Conservation (phyloP, 2,113 vertebrate species). For the Salvelinus alpinus region DNA sequence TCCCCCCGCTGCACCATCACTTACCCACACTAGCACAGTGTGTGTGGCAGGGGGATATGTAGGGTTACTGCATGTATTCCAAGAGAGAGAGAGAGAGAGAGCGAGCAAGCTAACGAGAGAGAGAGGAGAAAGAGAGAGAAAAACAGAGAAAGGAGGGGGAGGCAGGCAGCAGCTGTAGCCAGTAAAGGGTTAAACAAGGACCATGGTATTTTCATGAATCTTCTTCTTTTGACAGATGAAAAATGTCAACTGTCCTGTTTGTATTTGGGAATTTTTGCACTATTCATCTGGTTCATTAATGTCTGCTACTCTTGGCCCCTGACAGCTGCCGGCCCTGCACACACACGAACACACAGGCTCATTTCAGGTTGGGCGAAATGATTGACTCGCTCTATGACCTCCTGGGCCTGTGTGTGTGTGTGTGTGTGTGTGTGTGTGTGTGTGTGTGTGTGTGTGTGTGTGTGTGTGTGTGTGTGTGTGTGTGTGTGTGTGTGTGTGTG, state of each 20-base stretch:
- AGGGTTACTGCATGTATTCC: not conserved
- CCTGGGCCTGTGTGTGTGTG: conserved; percentile 78
- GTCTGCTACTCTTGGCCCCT: conserved; percentile 95
- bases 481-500: conserved; percentile 46
- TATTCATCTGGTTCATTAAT: conserved; percentile 99
- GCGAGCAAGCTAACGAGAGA: not conserved
- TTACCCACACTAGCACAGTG: not conserved
- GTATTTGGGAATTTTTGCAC: conserved; percentile 99
- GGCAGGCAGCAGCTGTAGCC: conserved; percentile 68
- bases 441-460: conserved; percentile 46
- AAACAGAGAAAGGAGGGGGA: conserved; percentile 3
- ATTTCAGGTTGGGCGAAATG: conserved; percentile 93
- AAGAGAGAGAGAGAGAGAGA: not conserved
- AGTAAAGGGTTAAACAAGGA: conserved; percentile 98
- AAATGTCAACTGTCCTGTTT: conserved; percentile 99
- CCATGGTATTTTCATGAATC: conserved; percentile 98
- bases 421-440: not conserved
- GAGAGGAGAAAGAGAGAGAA: not conserved
- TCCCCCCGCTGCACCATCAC: conserved; percentile 28
- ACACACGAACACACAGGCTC: conserved; percentile 34
- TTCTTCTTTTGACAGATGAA: conserved; percentile 99
- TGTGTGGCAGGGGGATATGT: not conserved
- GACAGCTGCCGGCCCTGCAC: conserved; percentile 95
- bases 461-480: conserved; percentile 48
- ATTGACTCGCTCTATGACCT: conserved; percentile 99